These are phyloP conservation scores for Lepidocolaptes lacrymiger DNA, from an alignment of 2,797 vertebrate genomes.

Conservation along the genomic window DNA sequence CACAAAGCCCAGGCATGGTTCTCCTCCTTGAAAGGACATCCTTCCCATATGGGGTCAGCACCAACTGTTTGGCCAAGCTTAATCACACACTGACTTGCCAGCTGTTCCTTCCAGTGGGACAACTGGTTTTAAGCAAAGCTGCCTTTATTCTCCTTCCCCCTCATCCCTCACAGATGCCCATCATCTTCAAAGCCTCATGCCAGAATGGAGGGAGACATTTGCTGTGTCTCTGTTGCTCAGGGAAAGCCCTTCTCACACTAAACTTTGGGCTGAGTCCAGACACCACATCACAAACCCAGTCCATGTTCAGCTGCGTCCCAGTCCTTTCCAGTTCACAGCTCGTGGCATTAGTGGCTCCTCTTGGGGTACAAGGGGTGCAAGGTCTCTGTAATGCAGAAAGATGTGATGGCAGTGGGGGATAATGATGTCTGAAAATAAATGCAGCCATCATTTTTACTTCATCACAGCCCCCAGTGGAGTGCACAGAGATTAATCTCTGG, in stretches of 20 bases:
- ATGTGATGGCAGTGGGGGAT: not conserved
- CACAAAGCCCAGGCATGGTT: not conserved
- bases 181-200: not conserved
- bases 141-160: not conserved
- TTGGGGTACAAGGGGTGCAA: rapidly evolving
- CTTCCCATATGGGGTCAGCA: not conserved
- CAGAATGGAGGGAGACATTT: not conserved
- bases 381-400: not conserved
- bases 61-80: not conserved
- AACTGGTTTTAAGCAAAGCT: not conserved
- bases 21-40: not conserved
- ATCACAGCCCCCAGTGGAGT: not conserved
- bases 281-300: not conserved
- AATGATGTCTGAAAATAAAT: not conserved
- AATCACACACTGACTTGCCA: slow-evolving; percentile 25
- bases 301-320: not conserved
- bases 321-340: not conserved
- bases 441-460: not conserved
- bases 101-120: not conserved
- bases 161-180: not conserved
- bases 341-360: not conserved
- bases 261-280: not conserved
- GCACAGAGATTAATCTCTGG: not conserved
- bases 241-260: not conserved
- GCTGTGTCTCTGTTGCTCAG: not conserved